Base-by-base conservation (phyloP, 1,140 invertebrate species). In the Aphelenchoides avenae region DNA sequence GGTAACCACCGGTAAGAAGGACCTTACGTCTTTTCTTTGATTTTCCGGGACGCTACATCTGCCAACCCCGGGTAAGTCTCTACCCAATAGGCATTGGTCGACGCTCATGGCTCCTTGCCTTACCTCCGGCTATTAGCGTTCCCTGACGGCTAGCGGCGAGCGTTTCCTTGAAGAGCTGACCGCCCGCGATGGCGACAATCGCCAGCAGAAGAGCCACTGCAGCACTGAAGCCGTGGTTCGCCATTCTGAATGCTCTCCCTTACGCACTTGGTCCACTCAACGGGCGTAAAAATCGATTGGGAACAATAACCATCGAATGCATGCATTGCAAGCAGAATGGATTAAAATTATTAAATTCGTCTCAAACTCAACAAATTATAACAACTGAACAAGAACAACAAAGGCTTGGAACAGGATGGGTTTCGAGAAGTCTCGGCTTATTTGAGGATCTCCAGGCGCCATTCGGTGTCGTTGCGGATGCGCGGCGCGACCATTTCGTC, bases 41-140 rank as follows among this genome's bases (percentile, higher is more conserved):
- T n/a, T n/a, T n/a, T n/a, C n/a, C n/a, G n/a, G n/a, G n/a, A n/a
- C n/a, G n/a, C n/a, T n/a, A n/a, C n/a, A n/a, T n/a, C n/a, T n/a
- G n/a, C n/a, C n/a, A n/a, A n/a, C n/a, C n/a, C n/a, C n/a, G n/a
- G n/a, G n/a, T n/a, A n/a, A n/a, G n/a, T n/a, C n/a, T n/a, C n/a
- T n/a, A n/a, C n/a, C n/a, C n/a, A n/a, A n/a, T n/a, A n/a, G n/a
- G n/a, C n/a, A n/a, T n/a, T n/a, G n/a, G n/a, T n/a, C n/a, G n/a
- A n/a, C n/a, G n/a, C n/a, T n/a, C n/a, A n/a, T n/a, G n/a, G n/a
- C n/a, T n/a, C n/a, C n/a, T n/a, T n/a, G n/a, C n/a, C n/a, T n/a
- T n/a, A 69, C 71, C 66, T 34, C 66, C 66, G 15, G 64, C 66
- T 39, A 34, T 44, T 7, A 68, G 30, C 24, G 61, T 72, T 7